phyloP scores from a whole-genome alignment of 2,113 vertebrate genomes.

The Chelonoidis abingdonii region DNA sequence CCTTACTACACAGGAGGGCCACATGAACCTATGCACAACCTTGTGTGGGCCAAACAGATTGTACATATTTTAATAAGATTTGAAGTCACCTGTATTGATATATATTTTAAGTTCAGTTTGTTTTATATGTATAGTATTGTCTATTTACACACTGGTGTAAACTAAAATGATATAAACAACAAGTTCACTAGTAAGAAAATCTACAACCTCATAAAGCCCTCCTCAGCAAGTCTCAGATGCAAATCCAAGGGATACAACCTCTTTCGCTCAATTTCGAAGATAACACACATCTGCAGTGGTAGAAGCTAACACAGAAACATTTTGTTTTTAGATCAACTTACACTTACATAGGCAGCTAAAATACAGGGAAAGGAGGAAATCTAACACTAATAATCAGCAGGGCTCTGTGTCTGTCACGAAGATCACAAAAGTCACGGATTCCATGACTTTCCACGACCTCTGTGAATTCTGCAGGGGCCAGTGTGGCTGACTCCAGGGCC shows the following conservation, averaged over 20 bases:
- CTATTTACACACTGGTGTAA: background rate
- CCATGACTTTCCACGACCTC: too few species aligned
- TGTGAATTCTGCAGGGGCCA: too few species aligned
- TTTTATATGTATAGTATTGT: background rate
- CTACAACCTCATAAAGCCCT: background rate
- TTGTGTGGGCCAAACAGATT: background rate
- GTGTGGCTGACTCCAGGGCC: too few species aligned
- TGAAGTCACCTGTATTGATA: background rate
- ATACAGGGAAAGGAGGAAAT: background rate
- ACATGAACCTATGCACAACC: background rate
- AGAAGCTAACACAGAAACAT: background rate
- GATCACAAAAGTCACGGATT: too few species aligned
- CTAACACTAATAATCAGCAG: background rate
- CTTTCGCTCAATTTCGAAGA: background rate
- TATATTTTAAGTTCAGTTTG: background rate
- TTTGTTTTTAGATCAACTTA: background rate
- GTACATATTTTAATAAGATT: background rate
- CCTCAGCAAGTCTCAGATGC: background rate
- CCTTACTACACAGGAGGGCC: background rate
- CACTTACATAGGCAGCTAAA: background rate
- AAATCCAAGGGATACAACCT: background rate
- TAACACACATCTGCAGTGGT: background rate
- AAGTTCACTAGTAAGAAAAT: background rate
- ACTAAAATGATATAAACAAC: background rate
- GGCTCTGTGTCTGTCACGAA: too few species aligned